Conservation (phyloP, 2,113 vertebrate genomes). For the Nymphicus hollandicus region DNA sequence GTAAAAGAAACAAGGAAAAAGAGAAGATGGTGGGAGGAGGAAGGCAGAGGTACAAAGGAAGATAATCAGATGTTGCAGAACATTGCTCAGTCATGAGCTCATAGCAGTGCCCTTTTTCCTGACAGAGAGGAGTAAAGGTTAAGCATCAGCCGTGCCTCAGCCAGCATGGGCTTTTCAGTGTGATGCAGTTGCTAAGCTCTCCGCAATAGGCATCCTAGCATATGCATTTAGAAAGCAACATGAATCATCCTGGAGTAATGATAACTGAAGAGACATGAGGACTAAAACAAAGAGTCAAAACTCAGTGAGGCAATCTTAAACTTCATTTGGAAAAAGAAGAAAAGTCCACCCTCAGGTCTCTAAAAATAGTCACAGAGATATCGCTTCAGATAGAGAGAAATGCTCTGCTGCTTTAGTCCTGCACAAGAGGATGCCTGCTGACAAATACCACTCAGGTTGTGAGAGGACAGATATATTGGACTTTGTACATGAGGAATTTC, state of each 20-base stretch:
- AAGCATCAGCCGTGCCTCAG: neutral
- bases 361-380: constrained; percentile 23
- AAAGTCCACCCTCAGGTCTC: neutral
- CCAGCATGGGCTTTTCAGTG: neutral
- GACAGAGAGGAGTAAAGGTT: constrained; percentile 15
- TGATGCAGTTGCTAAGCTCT: constrained; percentile 26
- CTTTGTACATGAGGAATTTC: neutral
- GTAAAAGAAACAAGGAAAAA: neutral
- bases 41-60: neutral
- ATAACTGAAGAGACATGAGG: constrained; percentile 14
- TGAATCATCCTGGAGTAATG: constrained; percentile 46
- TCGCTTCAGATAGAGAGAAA: neutral
- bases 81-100: constrained; percentile 39
- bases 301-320: neutral
- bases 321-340: neutral
- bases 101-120: constrained; percentile 29
- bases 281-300: constrained; percentile 24
- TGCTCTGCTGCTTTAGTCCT: neutral
- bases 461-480: neutral
- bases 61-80: neutral
- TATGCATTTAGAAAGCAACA: neutral
- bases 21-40: neutral
- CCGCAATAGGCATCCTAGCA: constrained; percentile 4
- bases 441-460: neutral
- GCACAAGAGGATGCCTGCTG: neutral